Evolutionary conservation across 2,888 invertebrate genomes (phyloP), one percentile per base, ranked within the genome.

Genomic region (Diachrysia chrysitis): DNA sequence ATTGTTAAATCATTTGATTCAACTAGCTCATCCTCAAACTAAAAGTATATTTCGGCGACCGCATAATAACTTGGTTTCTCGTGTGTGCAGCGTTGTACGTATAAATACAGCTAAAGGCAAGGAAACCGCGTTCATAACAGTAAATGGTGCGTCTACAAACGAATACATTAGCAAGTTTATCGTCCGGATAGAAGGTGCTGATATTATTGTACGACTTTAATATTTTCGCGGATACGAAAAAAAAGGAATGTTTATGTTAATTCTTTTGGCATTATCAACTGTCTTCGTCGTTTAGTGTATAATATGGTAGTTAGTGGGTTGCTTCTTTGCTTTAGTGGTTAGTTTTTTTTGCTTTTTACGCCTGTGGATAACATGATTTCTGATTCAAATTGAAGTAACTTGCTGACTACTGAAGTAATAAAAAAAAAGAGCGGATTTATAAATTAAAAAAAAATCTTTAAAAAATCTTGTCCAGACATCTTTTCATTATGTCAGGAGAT

Each of bases 101-200:
- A 89, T 91, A 91, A 90, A 90, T 89, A 89, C 80, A 66, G 74
- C 73, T 73, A 81, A 84, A 83, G 82, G 85, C 85, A 87, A 88
- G 87, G 81, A 89, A 89, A 84, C 86, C 80, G 77, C 78, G 85
- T 84, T 88, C 90, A 87, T 92, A 89, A 90, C 81, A 87, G 83
- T 86, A 90, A 93, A 92, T 91, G 91, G 90, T 83, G 87, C 91
- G 88, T 86, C 87, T 85, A 84, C 83, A 84, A 87, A 87, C 85
- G 87, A 86, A 88, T 89, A 85, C 85, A 91, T 91, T 89, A 88
- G 86, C 84, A 85, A 84, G 66, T 91, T 92, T 90, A 92, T 91
- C 83, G 88, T 69, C 79, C 84, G 89, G 83, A 85, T 86, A 86
- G 83, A 81, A 78, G 78, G 83, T 85, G 79, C 81, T 83, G 71